A percentile compares a stretch with the other conserved stretches of the same genome.
Conservation (phyloP, 1,140 invertebrate species). For the Rhopalosiphum padi region DNA sequence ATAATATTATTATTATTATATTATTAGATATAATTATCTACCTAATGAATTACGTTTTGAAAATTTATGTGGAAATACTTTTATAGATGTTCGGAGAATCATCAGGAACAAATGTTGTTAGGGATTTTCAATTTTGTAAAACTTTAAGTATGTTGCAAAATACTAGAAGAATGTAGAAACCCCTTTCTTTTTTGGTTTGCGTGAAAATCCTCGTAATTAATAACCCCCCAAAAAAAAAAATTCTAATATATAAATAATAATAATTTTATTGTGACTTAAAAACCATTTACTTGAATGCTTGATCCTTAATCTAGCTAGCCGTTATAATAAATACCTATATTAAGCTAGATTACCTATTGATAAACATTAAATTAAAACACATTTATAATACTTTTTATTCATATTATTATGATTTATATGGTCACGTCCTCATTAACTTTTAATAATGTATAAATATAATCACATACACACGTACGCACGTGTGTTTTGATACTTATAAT, state of each 20-base stretch:
- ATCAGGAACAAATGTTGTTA: neutral
- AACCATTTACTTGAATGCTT: neutral
- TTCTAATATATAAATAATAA: neutral
- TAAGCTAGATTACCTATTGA: neutral
- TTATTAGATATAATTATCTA: too few species aligned
- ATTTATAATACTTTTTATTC: neutral
- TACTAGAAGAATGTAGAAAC: neutral
- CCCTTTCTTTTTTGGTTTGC: neutral
- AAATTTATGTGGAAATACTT: neutral
- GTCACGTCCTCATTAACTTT: neutral
- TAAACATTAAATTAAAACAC: neutral
- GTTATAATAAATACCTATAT: neutral
- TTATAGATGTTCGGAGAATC: neutral
- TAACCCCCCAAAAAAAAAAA: too few species aligned
- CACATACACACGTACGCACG: neutral
- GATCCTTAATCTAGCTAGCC: neutral
- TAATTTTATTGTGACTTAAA: neutral
- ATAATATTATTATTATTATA: too few species aligned
- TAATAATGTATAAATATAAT: conserved; percentile 8
- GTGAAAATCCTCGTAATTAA: too few species aligned
- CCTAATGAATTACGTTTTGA: neutral
- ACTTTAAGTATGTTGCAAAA: neutral
- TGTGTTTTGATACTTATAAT: neutral
- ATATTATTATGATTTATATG: conserved; percentile 9
- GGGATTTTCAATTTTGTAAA: neutral